phyloP scores from a whole-genome alignment of 2,797 vertebrate species.

The Threskiornis aethiopicus region DNA sequence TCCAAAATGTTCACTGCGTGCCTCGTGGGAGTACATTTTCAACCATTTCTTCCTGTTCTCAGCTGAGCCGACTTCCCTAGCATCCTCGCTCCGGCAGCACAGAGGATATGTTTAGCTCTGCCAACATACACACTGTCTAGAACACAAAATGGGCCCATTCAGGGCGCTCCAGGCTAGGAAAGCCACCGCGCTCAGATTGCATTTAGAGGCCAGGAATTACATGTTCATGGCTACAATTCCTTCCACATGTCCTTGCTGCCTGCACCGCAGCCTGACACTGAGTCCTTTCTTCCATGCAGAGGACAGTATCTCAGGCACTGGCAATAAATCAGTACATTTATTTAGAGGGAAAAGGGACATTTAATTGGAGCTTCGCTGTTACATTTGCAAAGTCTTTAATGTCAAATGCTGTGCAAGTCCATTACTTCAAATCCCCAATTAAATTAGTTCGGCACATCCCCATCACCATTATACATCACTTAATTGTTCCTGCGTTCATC shows the following conservation, averaged over 20 bases:
- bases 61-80: conserved; percentile 20
- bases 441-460: neutral
- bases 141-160: conserved; percentile 53
- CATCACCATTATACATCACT: neutral
- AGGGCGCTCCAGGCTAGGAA: conserved; percentile 20
- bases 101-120: conserved; percentile 24
- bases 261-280: neutral
- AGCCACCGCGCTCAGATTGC: neutral
- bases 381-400: neutral
- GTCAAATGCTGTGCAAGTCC: neutral
- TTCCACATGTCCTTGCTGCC: conserved; percentile 30
- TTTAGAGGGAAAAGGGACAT: neutral
- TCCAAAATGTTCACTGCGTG: neutral
- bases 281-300: neutral
- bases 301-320: neutral
- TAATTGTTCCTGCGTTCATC: neutral
- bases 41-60: neutral
- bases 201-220: conserved; percentile 38
- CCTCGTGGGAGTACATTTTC: neutral
- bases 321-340: conserved; percentile 24
- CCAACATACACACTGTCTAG: conserved; percentile 51
- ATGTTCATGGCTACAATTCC: neutral
- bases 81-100: neutral
- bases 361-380: neutral
- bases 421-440: neutral